A percentile compares a stretch with the other conserved stretches of the same genome.
Conservation (phyloP, 2,888 invertebrate species). For the Morpho helenor region DNA sequence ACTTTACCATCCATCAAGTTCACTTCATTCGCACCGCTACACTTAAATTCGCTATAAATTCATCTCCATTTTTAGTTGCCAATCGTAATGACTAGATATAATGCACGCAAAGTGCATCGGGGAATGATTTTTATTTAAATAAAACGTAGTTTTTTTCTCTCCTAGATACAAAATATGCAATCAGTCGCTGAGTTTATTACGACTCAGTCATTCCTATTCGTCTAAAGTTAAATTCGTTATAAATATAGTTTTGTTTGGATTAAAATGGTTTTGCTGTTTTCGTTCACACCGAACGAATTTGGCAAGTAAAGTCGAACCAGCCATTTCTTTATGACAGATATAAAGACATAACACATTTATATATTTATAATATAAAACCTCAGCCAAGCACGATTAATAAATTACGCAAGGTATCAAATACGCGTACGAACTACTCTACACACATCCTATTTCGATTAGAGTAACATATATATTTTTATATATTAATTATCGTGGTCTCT, state of each 20-base stretch:
- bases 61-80: constrained; percentile 11
- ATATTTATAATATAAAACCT: constrained; percentile 30
- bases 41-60: constrained; percentile 8
- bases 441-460: constrained; percentile 37
- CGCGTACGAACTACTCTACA: constrained; percentile 53
- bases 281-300: constrained; percentile 64
- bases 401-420: constrained; percentile 37
- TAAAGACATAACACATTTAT: constrained; percentile 20
- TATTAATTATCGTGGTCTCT: constrained; percentile 53
- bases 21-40: constrained; percentile 6
- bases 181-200: too few relatives aligned
- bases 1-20: neutral
- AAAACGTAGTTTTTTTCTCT: too few relatives aligned
- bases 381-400: constrained; percentile 62
- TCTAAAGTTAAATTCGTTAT: neutral
- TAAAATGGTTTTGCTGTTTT: constrained; percentile 21
- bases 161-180: neutral
- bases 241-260: constrained; percentile 1
- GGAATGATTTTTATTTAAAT: constrained; percentile 1
- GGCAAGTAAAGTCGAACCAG: constrained; percentile 52
- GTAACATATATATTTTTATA: constrained; percentile 35
- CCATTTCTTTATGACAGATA: constrained; percentile 27
- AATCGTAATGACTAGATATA: constrained; percentile 17
- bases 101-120: constrained; percentile 8
- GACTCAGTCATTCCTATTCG: neutral